Conservation (phyloP, 2,797 vertebrate species). For the Macroramphosus scolopax region DNA sequence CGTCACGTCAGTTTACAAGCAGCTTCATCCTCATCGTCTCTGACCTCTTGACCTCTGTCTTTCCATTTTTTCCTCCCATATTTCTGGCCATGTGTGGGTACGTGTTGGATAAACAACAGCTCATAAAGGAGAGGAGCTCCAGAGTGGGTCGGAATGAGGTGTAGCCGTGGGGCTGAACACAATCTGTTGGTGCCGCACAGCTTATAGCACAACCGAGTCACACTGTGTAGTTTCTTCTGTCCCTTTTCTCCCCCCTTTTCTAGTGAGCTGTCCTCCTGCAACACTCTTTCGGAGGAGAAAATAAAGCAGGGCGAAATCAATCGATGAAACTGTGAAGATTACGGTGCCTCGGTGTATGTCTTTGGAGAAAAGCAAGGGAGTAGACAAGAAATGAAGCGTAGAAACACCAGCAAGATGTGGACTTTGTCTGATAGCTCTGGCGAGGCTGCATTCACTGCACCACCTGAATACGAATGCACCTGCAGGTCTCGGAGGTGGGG, state of each 20-base stretch:
- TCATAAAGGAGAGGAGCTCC: constrained; percentile 29
- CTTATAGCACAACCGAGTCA: constrained; percentile 30
- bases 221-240: constrained; percentile 17
- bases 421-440: constrained; percentile 42
- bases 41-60: no score
- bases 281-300: constrained; percentile 10
- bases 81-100: constrained; percentile 3
- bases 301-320: constrained; percentile 11
- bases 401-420: constrained; percentile 21
- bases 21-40: not conserved
- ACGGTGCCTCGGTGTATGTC: no score
- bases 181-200: constrained; percentile 9
- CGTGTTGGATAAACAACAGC: constrained; percentile 26
- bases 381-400: not conserved
- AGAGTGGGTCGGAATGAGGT: constrained; percentile 37
- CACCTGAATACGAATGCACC: constrained; percentile 70
- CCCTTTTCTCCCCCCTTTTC: constrained; percentile 1
- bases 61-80: constrained; percentile 5
- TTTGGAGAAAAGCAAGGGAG: constrained; percentile 8
- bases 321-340: no score
- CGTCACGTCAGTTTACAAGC: no score
- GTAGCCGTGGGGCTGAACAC: constrained; percentile 24
- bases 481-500: constrained; percentile 37
- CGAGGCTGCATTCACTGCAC: constrained; percentile 55
- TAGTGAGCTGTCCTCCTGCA: not conserved